Percentiles rank a stretch among this genome's conserved stretches.
Conservation (phyloP, 2,113 vertebrate genomes). For the Formicarius rufipectus region DNA sequence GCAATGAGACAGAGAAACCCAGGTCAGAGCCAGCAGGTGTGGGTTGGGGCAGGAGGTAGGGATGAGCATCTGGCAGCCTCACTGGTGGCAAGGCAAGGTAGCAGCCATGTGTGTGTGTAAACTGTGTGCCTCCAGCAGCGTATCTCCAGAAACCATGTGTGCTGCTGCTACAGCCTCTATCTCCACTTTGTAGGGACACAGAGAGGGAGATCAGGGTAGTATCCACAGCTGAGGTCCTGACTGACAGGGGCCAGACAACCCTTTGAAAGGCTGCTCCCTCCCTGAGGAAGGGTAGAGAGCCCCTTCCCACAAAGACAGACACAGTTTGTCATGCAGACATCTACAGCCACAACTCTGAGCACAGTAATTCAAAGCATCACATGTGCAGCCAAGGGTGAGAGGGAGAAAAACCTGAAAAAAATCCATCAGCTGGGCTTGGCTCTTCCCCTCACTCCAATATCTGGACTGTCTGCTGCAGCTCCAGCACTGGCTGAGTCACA, state of each 20-base stretch:
- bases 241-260: neutral
- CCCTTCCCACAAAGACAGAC: accelerated
- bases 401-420: neutral
- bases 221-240: neutral
- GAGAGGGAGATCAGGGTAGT: neutral
- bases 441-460: neutral
- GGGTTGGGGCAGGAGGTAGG: neutral
- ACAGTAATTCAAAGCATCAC: neutral
- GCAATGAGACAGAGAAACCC: conserved; percentile 31
- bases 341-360: neutral
- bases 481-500: neutral
- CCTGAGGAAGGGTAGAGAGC: neutral
- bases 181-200: neutral
- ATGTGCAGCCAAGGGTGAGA: accelerated
- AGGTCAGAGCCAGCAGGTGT: neutral
- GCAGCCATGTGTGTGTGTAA: neutral
- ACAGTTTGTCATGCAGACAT: neutral
- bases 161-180: neutral
- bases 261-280: neutral
- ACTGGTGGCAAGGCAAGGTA: neutral
- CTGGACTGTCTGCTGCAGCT: neutral
- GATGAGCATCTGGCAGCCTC: neutral
- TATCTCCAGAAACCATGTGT: neutral
- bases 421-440: neutral
- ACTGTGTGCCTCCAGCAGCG: neutral